These are phyloP conservation scores for Drosophila paramelanica DNA, from an alignment of 2,888 invertebrate species.

Conservation along the genomic window DNA sequence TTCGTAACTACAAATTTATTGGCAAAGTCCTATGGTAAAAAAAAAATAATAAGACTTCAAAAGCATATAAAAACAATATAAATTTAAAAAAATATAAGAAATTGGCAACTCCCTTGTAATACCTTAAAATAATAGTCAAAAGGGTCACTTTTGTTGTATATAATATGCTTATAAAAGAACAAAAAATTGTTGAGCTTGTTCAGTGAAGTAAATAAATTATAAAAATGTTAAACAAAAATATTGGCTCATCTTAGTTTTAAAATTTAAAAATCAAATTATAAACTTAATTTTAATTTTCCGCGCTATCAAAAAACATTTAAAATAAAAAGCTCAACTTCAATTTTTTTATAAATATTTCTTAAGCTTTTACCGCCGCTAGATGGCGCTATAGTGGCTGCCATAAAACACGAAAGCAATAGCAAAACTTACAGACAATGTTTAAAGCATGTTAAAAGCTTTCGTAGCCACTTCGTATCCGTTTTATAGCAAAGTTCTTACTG, in stretches of 20 bases:
- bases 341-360: no score
- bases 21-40: conserved; percentile 16
- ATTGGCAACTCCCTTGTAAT: background rate
- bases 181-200: no score
- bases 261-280: no score
- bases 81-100: conserved; percentile 6
- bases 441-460: conserved; percentile 17
- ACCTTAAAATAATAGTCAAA: no score
- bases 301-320: no score
- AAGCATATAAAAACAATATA: conserved; percentile 11
- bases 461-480: background rate
- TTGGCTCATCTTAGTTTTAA: no score
- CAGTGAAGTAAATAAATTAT: no score
- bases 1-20: conserved; percentile 65
- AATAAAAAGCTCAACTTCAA: no score
- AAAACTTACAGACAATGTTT: conserved; percentile 13
- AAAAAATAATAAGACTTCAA: conserved; percentile 19
- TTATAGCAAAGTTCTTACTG: conserved; percentile 23
- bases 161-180: no score
- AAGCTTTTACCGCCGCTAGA: conserved; percentile 21
- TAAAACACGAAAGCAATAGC: conserved; percentile 6
- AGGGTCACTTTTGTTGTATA: no score
- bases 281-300: no score
- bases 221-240: no score
- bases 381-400: conserved; percentile 23